Conservation (phyloP, 1,140 invertebrate genomes). For the Drosophila subpulchrella region DNA sequence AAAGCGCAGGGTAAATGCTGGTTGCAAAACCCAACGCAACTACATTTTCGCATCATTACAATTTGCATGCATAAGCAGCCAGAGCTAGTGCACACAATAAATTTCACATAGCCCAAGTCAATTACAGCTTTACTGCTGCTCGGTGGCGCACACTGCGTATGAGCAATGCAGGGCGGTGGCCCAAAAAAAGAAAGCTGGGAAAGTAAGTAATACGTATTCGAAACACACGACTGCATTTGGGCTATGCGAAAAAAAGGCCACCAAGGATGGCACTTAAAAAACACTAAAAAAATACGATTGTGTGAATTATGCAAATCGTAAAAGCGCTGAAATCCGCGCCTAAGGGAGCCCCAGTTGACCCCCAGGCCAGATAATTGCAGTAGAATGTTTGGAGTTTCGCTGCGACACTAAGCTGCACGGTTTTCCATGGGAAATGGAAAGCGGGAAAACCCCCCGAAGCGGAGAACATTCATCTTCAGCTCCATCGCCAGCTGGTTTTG, state of each 20-base stretch:
- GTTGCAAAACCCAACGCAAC: constrained; percentile 20
- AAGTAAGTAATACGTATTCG: constrained; percentile 19
- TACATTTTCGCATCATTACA: constrained; percentile 67
- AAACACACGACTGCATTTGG: constrained; percentile 32
- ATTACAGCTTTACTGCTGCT: constrained; percentile 61
- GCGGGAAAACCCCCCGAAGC: constrained; percentile 26
- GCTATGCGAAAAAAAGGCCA: constrained; percentile 3
- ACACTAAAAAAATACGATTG: constrained; percentile 56
- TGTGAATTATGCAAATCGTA: constrained; percentile 77
- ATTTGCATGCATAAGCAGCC: constrained; percentile 75
- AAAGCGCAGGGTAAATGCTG: constrained; percentile 11
- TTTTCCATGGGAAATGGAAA: background rate
- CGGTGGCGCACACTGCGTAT: constrained; percentile 45
- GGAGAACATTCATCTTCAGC: constrained; percentile 64
- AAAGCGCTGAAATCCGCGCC: constrained; percentile 68
- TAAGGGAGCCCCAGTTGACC: constrained; percentile 51
- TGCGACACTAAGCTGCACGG: constrained; percentile 62
- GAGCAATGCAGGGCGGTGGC: constrained; percentile 36
- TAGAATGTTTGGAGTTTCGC: constrained; percentile 59
- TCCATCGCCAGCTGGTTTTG: constrained; percentile 45
- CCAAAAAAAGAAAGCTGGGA: background rate
- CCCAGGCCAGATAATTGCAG: constrained; percentile 63
- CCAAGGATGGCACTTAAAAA: constrained; percentile 64
- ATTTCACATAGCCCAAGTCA: constrained; percentile 71
- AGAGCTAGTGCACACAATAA: constrained; percentile 62